A percentile compares a stretch with the other conserved stretches of the same genome.
phyloP scores from a whole-genome alignment of 2,888 invertebrate genomes.

The Metalampra italica region DNA sequence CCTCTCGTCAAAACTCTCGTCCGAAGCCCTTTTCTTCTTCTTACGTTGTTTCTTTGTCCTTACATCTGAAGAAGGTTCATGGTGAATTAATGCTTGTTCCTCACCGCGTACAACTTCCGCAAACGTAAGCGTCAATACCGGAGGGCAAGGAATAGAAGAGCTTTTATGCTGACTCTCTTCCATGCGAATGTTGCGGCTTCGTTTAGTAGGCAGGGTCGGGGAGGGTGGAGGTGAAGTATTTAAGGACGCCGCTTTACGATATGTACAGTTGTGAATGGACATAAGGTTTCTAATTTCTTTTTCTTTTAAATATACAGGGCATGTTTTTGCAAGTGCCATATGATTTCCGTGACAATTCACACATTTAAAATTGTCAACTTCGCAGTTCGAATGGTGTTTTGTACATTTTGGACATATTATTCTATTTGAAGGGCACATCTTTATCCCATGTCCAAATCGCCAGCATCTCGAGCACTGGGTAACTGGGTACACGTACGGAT shows the following conservation, averaged over 20 bases:
- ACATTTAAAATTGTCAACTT: not conserved
- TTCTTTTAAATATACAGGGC: conserved; percentile 1
- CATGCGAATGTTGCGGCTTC: not conserved
- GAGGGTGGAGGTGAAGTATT: not conserved
- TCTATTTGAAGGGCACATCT: conserved; percentile 13
- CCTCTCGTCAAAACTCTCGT: too few relatives aligned
- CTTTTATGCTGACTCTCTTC: not conserved
- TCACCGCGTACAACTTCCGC: too few relatives aligned
- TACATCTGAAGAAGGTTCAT: too few relatives aligned
- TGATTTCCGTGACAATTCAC: not conserved
- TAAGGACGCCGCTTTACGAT: not conserved
- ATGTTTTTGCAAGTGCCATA: not conserved
- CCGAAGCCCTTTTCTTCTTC: too few relatives aligned
- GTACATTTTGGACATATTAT: conserved; percentile 16
- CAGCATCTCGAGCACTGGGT: conserved; percentile 19
- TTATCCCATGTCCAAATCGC: conserved; percentile 13
- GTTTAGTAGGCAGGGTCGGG: not conserved
- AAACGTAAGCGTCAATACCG: too few relatives aligned
- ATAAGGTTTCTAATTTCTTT: not conserved
- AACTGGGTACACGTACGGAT: conserved; percentile 11
- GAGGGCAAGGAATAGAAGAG: too few relatives aligned
- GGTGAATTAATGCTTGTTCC: too few relatives aligned
- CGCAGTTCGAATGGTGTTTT: not conserved
- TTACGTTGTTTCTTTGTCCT: too few relatives aligned
- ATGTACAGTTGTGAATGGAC: not conserved